Evolutionary conservation across 1,140 invertebrate species (phyloP).

Genomic region (Drosophila littoralis): DNA sequence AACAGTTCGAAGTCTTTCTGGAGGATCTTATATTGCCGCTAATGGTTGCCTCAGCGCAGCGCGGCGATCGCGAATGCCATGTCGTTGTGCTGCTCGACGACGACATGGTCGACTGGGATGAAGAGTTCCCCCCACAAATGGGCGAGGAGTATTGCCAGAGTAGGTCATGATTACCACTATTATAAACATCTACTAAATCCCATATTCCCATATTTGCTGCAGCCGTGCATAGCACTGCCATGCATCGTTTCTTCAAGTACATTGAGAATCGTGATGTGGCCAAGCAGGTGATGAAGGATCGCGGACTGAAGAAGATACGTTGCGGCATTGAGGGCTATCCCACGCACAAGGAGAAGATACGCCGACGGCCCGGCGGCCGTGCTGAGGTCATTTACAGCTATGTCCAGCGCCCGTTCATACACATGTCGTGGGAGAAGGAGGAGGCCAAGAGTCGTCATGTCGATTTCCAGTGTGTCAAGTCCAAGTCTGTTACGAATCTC

Average conservation of each 20-base stretch:
- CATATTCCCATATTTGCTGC: conserved; percentile 5
- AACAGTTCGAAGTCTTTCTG: conserved; percentile 98
- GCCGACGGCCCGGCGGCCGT: conserved; percentile 94
- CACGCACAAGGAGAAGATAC: conserved; percentile 99
- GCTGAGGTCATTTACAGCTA: conserved; percentile 99
- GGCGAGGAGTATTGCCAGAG: conserved; percentile 99
- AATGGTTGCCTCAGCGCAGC: conserved; percentile 97
- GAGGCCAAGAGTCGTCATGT: conserved; percentile 99
- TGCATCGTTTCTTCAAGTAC: conserved; percentile 99
- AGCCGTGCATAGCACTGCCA: conserved; percentile 94
- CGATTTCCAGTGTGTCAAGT: conserved; percentile 98
- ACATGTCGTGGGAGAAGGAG: conserved; percentile 99
- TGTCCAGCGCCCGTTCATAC: conserved; percentile 99
- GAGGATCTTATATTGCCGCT: conserved; percentile 97
- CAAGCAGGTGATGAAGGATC: conserved; percentile 99
- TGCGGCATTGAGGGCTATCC: conserved; percentile 99
- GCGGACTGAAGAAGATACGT: conserved; percentile 99
- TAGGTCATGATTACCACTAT: conserved; percentile 77
- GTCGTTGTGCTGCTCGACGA: conserved; percentile 98
- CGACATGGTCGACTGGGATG: conserved; percentile 99
- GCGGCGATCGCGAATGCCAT: conserved; percentile 95
- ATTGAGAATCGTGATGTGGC: conserved; percentile 99
- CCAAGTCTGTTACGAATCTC: conserved; percentile 96
- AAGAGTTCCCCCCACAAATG: conserved; percentile 99
- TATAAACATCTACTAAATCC: not conserved